phyloP scores from a whole-genome alignment of 2,888 invertebrate species.

The Sinopyrophorus schimmeli region DNA sequence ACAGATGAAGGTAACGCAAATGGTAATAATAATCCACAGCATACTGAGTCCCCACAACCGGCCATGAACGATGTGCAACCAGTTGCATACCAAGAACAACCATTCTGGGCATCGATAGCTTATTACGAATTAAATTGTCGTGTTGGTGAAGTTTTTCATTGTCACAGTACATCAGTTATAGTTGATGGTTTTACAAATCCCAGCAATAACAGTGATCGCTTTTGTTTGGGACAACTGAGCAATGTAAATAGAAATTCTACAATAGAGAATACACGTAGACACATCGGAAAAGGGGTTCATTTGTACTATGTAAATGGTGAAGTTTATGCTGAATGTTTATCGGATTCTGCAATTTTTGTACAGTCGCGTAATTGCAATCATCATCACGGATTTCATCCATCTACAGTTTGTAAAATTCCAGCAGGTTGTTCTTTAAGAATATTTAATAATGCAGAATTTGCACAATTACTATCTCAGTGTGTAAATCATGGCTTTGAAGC shows the following conservation, averaged over 20 bases:
- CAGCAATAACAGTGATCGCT: slow-evolving; percentile 92
- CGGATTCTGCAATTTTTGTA: slow-evolving; percentile 97
- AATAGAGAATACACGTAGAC: slow-evolving; percentile 96
- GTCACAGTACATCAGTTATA: slow-evolving; percentile 87
- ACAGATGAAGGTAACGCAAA: slow-evolving; percentile 76
- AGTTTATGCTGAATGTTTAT: slow-evolving; percentile 96
- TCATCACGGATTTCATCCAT: slow-evolving; percentile 97
- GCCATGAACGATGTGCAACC: slow-evolving; percentile 76
- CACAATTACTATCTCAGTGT: slow-evolving; percentile 90
- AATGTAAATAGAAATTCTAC: slow-evolving; percentile 99
- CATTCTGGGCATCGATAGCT: slow-evolving; percentile 97
- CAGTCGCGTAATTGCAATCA: slow-evolving; percentile 99
- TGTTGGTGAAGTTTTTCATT: slow-evolving; percentile 96
- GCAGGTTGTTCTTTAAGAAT: slow-evolving; percentile 96
- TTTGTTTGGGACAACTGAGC: slow-evolving; percentile 95
- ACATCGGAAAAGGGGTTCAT: slow-evolving; percentile 97
- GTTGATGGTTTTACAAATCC: slow-evolving; percentile 99
- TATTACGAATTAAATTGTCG: slow-evolving; percentile 98
- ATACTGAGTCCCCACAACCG: slow-evolving; percentile 38
- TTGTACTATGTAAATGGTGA: slow-evolving; percentile 91
- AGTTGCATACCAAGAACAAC: slow-evolving; percentile 89
- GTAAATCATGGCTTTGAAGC: slow-evolving; percentile 99
- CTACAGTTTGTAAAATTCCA: slow-evolving; percentile 98
- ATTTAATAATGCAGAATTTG: slow-evolving; percentile 98
- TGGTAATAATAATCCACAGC: slow-evolving; percentile 57